Percentiles rank a stretch among this genome's conserved stretches.
Evolutionary conservation across 2,888 invertebrate species (phyloP).

Genomic region (Amblyjoppa fuscipennis): DNA sequence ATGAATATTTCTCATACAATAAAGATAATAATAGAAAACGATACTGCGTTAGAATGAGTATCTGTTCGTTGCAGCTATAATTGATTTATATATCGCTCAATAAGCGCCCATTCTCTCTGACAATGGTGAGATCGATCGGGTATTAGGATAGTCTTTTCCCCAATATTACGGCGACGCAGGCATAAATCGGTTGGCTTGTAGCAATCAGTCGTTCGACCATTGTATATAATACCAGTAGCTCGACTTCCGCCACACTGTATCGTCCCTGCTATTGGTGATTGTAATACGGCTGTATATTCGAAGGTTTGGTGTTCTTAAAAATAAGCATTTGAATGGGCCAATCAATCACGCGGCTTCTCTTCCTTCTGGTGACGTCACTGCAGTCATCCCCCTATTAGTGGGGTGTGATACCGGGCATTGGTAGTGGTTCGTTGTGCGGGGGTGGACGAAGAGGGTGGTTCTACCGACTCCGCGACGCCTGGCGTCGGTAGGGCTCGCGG

Average conservation of each 20-base stretch:
- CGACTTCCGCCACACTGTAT: constrained; percentile 40
- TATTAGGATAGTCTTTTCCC: constrained; percentile 49
- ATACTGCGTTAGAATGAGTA: background rate
- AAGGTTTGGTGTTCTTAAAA: constrained; percentile 73
- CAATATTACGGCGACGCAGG: constrained; percentile 42
- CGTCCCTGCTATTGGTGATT: constrained; percentile 18
- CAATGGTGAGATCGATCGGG: constrained; percentile 83
- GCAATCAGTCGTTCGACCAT: constrained; percentile 54
- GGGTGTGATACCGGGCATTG: constrained; percentile 77
- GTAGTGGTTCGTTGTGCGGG: constrained; percentile 49
- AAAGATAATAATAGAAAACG: background rate
- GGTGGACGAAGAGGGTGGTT: constrained; percentile 60
- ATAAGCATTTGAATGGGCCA: constrained; percentile 84
- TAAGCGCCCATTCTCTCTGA: constrained; percentile 69
- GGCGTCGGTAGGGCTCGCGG: constrained; percentile 64
- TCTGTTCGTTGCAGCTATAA: background rate
- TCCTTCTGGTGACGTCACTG: constrained; percentile 81
- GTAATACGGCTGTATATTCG: constrained; percentile 44
- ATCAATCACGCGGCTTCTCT: constrained; percentile 82
- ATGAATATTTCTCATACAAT: background rate
- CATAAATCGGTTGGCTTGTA: constrained; percentile 54
- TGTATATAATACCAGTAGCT: constrained; percentile 27
- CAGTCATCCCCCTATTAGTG: constrained; percentile 81
- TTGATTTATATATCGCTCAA: constrained; percentile 8
- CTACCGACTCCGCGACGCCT: constrained; percentile 56